Evolutionary conservation across 2,113 vertebrate species (phyloP).

Genomic region (Mus pahari): DNA sequence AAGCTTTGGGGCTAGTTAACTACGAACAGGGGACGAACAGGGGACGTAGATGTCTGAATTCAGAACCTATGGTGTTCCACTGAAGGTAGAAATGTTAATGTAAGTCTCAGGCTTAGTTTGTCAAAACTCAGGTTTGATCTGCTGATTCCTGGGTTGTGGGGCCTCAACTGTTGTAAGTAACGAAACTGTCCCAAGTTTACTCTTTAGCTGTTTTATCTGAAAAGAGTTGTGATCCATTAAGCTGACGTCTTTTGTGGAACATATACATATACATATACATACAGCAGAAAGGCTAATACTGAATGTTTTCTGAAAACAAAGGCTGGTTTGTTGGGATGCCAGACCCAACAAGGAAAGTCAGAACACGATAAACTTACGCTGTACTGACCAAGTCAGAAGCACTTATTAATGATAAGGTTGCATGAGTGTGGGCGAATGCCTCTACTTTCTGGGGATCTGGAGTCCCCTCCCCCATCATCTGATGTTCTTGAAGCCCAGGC

Average conservation of each 20-base stretch:
- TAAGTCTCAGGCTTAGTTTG: neutral
- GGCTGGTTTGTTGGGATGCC: slow-evolving; percentile 48
- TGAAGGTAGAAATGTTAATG: slow-evolving; percentile 46
- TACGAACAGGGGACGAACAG: neutral
- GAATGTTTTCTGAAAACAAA: slow-evolving; percentile 53
- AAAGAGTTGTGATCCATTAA: slow-evolving; percentile 52
- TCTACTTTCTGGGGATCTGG: neutral
- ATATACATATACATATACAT: neutral
- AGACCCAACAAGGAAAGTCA: slow-evolving; percentile 62
- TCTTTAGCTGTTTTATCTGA: slow-evolving; percentile 58
- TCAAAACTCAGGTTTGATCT: neutral
- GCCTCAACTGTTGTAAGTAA: neutral
- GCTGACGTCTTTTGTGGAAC: slow-evolving; percentile 38
- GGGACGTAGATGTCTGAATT: slow-evolving; percentile 50
- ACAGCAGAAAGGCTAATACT: slow-evolving; percentile 11
- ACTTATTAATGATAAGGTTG: slow-evolving; percentile 25
- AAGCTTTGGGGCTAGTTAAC: slow-evolving; percentile 25
- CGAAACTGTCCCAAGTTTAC: slow-evolving; percentile 41
- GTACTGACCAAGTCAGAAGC: slow-evolving; percentile 54
- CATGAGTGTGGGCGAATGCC: slow-evolving; percentile 41
- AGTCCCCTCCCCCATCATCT: neutral
- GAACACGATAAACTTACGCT: neutral
- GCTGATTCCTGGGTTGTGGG: neutral
- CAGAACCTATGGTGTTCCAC: slow-evolving; percentile 32
- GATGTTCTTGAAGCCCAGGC: slow-evolving; percentile 3